These are phyloP conservation scores for Cuculus canorus DNA, from an alignment of 2,797 vertebrate species.

Conservation along the genomic window DNA sequence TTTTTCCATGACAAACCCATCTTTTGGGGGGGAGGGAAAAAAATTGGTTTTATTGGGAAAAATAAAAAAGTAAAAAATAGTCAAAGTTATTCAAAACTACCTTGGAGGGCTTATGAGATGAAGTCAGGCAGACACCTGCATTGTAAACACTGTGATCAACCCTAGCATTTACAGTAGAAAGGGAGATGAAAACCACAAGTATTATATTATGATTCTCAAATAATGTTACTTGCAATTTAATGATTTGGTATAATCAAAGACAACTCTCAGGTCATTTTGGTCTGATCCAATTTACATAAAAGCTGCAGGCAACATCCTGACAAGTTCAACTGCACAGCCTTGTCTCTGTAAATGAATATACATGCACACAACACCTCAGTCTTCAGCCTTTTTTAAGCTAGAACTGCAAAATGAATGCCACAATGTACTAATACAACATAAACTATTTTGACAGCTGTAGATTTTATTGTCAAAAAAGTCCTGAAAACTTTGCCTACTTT, in stretches of 20 bases:
- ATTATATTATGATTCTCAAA: background rate
- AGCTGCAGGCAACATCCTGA: conserved; percentile 31
- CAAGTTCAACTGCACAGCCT: background rate
- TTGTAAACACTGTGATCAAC: background rate
- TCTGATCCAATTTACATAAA: background rate
- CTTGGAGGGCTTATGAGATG: background rate
- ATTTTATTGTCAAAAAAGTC: background rate
- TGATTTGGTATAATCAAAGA: background rate
- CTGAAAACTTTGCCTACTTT: background rate
- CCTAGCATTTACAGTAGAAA: background rate
- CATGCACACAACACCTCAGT: background rate
- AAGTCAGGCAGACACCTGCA: background rate
- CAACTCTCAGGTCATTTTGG: background rate
- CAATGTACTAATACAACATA: background rate
- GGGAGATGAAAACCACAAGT: background rate
- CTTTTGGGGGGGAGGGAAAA: background rate
- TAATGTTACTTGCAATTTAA: background rate
- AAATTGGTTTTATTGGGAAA: rapidly evolving
- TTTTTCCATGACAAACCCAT: background rate
- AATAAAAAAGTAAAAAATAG: background rate
- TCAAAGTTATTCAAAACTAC: background rate
- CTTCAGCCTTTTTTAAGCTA: background rate
- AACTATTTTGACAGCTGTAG: background rate
- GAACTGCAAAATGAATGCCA: background rate
- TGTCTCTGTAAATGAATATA: background rate